These are phyloP conservation scores for Leptinotarsa juncta DNA, from an alignment of 2,888 invertebrate genomes.

Conservation along the genomic window DNA sequence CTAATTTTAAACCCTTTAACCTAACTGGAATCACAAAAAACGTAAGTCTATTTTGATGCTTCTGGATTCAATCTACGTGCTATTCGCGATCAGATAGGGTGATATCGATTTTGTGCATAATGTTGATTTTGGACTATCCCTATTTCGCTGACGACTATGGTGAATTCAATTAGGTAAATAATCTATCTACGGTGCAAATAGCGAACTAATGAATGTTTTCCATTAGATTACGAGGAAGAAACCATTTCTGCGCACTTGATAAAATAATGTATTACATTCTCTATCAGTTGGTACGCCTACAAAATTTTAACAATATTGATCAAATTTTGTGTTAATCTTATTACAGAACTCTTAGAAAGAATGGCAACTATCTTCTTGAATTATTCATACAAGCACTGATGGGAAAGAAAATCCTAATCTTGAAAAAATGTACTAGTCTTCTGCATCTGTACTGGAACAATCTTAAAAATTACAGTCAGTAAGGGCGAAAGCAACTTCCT, in stretches of 20 bases:
- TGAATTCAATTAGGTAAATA: slow-evolving; percentile 15
- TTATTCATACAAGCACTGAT: too few relatives aligned
- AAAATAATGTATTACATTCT: too few relatives aligned
- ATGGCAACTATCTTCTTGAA: too few relatives aligned
- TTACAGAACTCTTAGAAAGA: too few relatives aligned
- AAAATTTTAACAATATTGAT: too few relatives aligned
- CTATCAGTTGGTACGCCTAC: too few relatives aligned
- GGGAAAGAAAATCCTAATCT: too few relatives aligned
- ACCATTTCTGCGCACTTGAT: neutral
- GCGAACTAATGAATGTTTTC: slow-evolving; percentile 9
- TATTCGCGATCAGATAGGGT: slow-evolving; percentile 27
- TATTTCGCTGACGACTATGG: neutral
- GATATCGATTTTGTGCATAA: slow-evolving; percentile 29
- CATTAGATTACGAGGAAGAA: neutral
- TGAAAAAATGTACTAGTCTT: too few relatives aligned
- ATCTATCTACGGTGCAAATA: slow-evolving; percentile 22
- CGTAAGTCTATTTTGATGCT: slow-evolving; percentile 17
- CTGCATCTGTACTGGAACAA: too few relatives aligned
- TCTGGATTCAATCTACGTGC: slow-evolving; percentile 23
- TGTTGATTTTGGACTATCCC: slow-evolving; percentile 5
- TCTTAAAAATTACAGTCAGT: too few relatives aligned
- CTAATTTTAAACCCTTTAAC: slow-evolving; percentile 27
- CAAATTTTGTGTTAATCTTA: too few relatives aligned
- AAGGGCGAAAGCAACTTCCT: too few relatives aligned
- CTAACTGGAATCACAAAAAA: slow-evolving; percentile 21